Conservation (phyloP, 2,113 vertebrate species). For the Apistogramma diplotaenia region DNA sequence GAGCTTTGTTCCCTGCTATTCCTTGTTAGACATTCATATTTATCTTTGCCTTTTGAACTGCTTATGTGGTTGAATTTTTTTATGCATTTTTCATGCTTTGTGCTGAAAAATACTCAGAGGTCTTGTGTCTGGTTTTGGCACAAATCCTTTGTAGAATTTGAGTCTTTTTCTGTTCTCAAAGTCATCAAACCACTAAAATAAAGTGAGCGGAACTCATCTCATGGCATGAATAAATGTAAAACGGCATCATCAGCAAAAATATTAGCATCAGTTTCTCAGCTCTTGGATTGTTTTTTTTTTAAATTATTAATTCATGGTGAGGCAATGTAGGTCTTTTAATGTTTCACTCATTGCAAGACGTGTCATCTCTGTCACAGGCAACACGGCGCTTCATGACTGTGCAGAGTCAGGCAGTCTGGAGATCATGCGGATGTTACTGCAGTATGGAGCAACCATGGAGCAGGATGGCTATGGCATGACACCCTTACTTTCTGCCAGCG, state of each 20-base stretch:
- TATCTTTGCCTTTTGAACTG: background rate
- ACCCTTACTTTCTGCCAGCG: slow-evolving; percentile 93
- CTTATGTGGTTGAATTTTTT: background rate
- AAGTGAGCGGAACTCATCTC: background rate
- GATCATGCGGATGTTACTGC: slow-evolving; percentile 97
- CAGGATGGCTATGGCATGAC: slow-evolving; percentile 98
- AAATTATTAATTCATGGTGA: background rate
- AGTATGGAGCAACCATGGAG: slow-evolving; percentile 96
- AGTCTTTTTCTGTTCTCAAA: background rate
- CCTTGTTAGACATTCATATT: background rate
- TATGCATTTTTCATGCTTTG: background rate
- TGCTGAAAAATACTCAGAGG: background rate
- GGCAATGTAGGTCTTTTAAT: background rate
- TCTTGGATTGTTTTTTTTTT: background rate
- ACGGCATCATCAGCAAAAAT: background rate
- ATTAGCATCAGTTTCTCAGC: background rate
- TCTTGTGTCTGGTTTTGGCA: background rate
- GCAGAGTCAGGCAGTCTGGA: slow-evolving; percentile 98
- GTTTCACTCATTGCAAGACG: background rate
- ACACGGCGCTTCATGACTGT: slow-evolving; percentile 95
- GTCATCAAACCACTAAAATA: background rate
- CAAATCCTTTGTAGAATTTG: background rate
- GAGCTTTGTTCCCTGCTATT: background rate
- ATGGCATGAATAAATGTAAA: background rate
- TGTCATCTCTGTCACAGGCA: slow-evolving; percentile 76